Evolutionary conservation across 2,797 vertebrate species (phyloP).

Genomic region (Sus cebifrons): DNA sequence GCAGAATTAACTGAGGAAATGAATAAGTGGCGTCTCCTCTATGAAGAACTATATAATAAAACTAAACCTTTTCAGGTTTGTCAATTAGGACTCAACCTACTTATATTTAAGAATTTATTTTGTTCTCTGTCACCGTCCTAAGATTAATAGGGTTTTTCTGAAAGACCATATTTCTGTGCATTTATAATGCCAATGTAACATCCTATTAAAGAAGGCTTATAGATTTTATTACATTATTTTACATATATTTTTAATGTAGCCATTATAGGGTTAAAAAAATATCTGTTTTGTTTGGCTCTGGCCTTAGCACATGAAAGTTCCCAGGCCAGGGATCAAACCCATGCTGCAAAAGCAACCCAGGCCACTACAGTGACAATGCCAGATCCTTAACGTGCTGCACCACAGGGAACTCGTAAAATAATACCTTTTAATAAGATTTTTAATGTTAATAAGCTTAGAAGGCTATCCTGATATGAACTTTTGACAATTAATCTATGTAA

Average conservation of each 20-base stretch:
- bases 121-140: neutral
- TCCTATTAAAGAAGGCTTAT: neutral
- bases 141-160: neutral
- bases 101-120: neutral
- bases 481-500: slow-evolving; percentile 2
- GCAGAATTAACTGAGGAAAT: slow-evolving; percentile 86
- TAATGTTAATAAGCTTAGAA: slow-evolving; percentile 50
- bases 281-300: neutral
- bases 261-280: slow-evolving; percentile 18
- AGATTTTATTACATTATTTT: slow-evolving; percentile 7
- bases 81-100: neutral
- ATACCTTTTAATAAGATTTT: slow-evolving; percentile 17
- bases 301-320: too few relatives aligned
- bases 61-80: slow-evolving; percentile 94
- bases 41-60: slow-evolving; percentile 93
- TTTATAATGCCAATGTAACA: neutral
- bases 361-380: too few relatives aligned
- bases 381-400: too few relatives aligned
- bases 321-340: too few relatives aligned
- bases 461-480: neutral
- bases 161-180: neutral
- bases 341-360: too few relatives aligned
- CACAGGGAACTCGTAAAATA: neutral
- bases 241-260: neutral
- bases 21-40: slow-evolving; percentile 91